A percentile compares a stretch with the other conserved stretches of the same genome.
Evolutionary conservation across 2,888 invertebrate genomes (phyloP).

Genomic region (Diarsia mendica): DNA sequence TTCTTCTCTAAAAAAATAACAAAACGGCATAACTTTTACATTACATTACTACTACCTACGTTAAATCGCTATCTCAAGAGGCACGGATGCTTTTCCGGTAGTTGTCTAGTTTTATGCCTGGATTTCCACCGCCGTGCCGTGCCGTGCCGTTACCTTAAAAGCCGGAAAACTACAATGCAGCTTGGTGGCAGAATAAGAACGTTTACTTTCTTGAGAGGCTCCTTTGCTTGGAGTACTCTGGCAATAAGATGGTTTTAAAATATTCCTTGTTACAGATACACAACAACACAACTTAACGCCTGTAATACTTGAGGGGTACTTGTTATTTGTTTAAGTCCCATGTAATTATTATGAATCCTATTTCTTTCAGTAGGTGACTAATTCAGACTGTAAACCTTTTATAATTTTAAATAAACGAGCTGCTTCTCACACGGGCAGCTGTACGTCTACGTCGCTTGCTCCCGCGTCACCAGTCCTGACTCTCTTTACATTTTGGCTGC

Average conservation of each 20-base stretch:
- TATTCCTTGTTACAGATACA: neutral
- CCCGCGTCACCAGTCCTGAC: no score
- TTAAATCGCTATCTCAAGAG: constrained; percentile 2
- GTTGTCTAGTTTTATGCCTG: constrained; percentile 36
- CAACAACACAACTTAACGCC: neutral
- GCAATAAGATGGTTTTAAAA: neutral
- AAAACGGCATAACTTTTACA: neutral
- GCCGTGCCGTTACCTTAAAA: constrained; percentile 19
- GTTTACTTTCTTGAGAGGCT: constrained; percentile 6
- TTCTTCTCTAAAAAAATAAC: neutral
- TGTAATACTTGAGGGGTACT: neutral
- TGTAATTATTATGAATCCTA: no score
- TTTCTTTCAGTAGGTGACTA: no score
- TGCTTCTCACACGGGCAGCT: no score
- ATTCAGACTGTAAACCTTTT: no score
- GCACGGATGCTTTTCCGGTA: constrained; percentile 7
- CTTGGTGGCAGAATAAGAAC: constrained; percentile 4
- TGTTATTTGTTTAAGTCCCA: no score
- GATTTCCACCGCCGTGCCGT: constrained; percentile 4
- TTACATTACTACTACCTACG: neutral
- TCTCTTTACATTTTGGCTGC: no score
- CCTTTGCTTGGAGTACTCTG: neutral
- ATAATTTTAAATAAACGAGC: no score
- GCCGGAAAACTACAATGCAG: constrained; percentile 29
- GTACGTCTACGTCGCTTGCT: no score